Base-by-base conservation (phyloP, 2,797 vertebrate species). In the Petrocephalus sullivani region DNA sequence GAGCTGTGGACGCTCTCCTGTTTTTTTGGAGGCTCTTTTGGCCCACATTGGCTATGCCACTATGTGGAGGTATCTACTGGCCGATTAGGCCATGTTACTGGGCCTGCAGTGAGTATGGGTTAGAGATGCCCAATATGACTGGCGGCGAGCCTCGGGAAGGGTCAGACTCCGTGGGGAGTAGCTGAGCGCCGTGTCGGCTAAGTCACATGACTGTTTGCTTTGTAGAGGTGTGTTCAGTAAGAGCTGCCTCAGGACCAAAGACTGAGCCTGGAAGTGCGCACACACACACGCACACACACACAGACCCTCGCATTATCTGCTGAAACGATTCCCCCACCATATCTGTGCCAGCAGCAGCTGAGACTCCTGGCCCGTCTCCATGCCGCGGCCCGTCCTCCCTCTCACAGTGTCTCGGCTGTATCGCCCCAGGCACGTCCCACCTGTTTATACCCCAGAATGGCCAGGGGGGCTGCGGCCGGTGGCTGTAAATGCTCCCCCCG, bases 401-500 rank as follows among this genome's bases (percentile, higher is more conserved):
- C 83, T 19, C 23, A 0, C 83, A 85, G n/a, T n/a, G 49, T 53
- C 12, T 14, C 5, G 14, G 10, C n/a, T 8, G 12, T 33, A 33
- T 85, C 14, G 3, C 92, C 90, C 91, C 90, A 90, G 33, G 89
- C 51, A 88, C 89, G 88, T 87, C 88, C 90, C 64, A 91, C 90
- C 90, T 89, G 91, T 88, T 86, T 64, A 8, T 85, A 91, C 9
- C 19, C 7, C 7, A 46, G 78, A 37, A 28, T 28, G 64, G 9
- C 8, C 4, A 49, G n/a, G 51, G 81, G 54, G 56, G 56, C 21
- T 85, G 51, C 0, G 21, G 21, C 19, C 3, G n/a, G 46, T 10
- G 46, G 46, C 78, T 5, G 41, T 53, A n/a, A 21, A 21, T 51
- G 51, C 4, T n/a, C 21, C 82, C 1, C 9, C n/a, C 82, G n/a